Conservation (phyloP, 2,888 invertebrate genomes). For the Cataglyphis altisquamis region DNA sequence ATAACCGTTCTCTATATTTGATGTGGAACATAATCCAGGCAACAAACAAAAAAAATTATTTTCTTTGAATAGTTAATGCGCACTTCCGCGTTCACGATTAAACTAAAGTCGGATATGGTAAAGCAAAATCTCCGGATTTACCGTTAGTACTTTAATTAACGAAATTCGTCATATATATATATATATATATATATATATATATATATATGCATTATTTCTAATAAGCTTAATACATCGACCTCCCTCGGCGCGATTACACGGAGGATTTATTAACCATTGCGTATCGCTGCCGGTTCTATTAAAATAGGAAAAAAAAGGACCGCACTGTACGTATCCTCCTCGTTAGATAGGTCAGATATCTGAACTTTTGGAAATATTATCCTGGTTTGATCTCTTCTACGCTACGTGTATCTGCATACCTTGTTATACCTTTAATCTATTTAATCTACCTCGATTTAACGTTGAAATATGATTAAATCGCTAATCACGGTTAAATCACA, state of each 20-base stretch:
- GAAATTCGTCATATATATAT: slow-evolving; percentile 32
- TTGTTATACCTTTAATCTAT: background rate
- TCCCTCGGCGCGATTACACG: slow-evolving; percentile 22
- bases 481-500: background rate
- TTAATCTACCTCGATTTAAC: slow-evolving; percentile 14
- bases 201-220: slow-evolving; percentile 35
- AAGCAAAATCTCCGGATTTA: slow-evolving; percentile 16
- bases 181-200: background rate
- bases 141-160: slow-evolving; percentile 47
- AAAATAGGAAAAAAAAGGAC: background rate
- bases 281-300: slow-evolving; percentile 10
- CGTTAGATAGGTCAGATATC: slow-evolving; percentile 33
- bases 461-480: background rate
- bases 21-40: background rate
- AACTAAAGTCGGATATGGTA: slow-evolving; percentile 19
- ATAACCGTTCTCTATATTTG: background rate
- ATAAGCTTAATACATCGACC: slow-evolving; percentile 26
- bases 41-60: background rate
- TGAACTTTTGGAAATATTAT: slow-evolving; percentile 28
- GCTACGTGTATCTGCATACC: slow-evolving; percentile 5
- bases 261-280: slow-evolving; percentile 25
- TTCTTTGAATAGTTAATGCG: slow-evolving; percentile 5
- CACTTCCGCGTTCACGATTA: slow-evolving; percentile 7
- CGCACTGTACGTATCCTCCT: background rate
- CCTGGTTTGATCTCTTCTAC: background rate